phyloP scores from a whole-genome alignment of 2,888 invertebrate genomes.

The Acronicta alni region DNA sequence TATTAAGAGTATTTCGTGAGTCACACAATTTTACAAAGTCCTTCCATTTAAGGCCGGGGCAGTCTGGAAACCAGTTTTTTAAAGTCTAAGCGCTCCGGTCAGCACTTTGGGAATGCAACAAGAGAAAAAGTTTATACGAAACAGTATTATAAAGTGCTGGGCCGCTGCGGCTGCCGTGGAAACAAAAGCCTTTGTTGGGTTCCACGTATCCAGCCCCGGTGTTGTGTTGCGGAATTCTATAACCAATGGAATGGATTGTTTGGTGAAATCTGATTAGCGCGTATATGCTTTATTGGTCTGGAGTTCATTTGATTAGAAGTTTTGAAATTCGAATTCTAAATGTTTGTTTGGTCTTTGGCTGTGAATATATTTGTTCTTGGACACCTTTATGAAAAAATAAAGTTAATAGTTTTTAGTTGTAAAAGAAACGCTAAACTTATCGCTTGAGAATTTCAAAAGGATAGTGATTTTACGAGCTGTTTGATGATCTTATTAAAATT shows the following conservation, averaged over 20 bases:
- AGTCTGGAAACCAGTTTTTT: constrained; percentile 75
- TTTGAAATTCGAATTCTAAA: constrained; percentile 51
- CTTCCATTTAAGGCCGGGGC: constrained; percentile 57
- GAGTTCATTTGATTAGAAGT: constrained; percentile 54
- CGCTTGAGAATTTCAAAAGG: constrained; percentile 13
- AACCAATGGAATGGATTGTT: constrained; percentile 79
- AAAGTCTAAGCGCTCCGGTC: constrained; percentile 77
- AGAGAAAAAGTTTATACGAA: constrained; percentile 77
- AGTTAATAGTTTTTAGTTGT: constrained; percentile 27
- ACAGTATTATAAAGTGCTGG: constrained; percentile 53
- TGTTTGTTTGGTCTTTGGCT: constrained; percentile 45
- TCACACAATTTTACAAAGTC: constrained; percentile 63
- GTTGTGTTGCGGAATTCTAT: constrained; percentile 84
- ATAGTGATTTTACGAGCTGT: constrained; percentile 4
- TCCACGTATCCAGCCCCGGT: constrained; percentile 81
- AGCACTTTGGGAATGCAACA: constrained; percentile 84
- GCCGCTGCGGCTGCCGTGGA: constrained; percentile 62
- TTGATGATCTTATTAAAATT: constrained; percentile 3
- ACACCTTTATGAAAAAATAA: constrained; percentile 17
- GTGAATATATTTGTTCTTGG: constrained; percentile 42
- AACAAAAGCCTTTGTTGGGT: constrained; percentile 88
- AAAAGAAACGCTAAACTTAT: constrained; percentile 23
- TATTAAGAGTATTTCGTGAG: constrained; percentile 51
- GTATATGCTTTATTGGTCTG: constrained; percentile 60
- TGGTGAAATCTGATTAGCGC: constrained; percentile 79